These are phyloP conservation scores for Psephotus haematonotus DNA, from an alignment of 2,113 vertebrate genomes.

Conservation along the genomic window DNA sequence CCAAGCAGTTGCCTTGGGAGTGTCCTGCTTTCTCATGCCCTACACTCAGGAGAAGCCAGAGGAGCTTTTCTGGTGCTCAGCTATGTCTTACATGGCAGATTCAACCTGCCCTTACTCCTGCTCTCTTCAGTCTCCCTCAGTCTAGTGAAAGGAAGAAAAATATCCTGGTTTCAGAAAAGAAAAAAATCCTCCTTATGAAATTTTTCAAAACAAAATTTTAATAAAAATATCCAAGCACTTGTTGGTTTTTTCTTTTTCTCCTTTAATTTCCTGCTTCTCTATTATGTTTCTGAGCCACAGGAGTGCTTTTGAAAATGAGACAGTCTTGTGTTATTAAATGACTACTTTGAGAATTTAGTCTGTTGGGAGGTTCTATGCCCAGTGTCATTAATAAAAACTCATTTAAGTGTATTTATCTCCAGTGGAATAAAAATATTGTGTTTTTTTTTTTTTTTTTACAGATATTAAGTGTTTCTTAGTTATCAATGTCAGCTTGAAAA, in stretches of 20 bases:
- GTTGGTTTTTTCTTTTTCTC: neutral
- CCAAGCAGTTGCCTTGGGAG: neutral
- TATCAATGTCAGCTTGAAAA: neutral
- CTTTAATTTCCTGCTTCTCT: neutral
- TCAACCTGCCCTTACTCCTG: neutral
- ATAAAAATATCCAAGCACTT: neutral
- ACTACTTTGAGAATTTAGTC: neutral
- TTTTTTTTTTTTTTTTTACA: neutral
- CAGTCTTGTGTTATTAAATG: neutral
- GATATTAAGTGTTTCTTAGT: neutral
- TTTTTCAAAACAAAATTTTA: neutral
- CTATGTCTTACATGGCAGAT: neutral
- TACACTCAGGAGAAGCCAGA: neutral
- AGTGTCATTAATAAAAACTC: neutral
- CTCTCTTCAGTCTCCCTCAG: neutral
- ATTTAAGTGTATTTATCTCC: neutral
- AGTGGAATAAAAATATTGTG: neutral
- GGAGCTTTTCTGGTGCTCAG: neutral
- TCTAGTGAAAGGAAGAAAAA: neutral
- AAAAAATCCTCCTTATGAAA: neutral
- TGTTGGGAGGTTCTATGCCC: neutral
- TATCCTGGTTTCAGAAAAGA: neutral
- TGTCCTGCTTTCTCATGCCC: neutral
- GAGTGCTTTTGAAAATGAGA: neutral
- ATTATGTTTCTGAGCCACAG: neutral